These are phyloP conservation scores for Tylochromis polylepis DNA, from an alignment of 2,113 vertebrate species.

Conservation along the genomic window DNA sequence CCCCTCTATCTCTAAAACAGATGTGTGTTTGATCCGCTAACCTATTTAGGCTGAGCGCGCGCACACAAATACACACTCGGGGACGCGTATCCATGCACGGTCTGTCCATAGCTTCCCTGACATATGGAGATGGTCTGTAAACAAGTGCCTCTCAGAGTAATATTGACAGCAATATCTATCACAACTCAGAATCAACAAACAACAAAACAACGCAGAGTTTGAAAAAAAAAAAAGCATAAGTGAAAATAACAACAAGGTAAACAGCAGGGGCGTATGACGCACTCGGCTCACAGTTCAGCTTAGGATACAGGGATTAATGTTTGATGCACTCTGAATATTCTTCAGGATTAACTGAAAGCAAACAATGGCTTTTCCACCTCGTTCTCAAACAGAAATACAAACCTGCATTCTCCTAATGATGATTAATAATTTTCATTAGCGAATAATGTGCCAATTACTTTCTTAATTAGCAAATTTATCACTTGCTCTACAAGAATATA, in stretches of 20 bases:
- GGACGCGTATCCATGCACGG: neutral
- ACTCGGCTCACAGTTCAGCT: neutral
- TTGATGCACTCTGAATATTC: neutral
- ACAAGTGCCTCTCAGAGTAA: slow-evolving; percentile 1
- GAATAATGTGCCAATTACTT: neutral
- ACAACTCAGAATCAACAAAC: neutral
- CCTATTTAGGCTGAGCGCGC: slow-evolving; percentile 2
- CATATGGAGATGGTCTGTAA: slow-evolving; percentile 48
- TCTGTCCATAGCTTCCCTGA: slow-evolving; percentile 32
- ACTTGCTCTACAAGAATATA: neutral
- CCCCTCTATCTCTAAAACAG: slow-evolving; percentile 65
- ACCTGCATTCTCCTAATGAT: neutral
- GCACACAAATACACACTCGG: slow-evolving; percentile 1
- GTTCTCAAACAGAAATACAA: neutral
- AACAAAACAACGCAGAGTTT: neutral
- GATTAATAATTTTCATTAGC: neutral
- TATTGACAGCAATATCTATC: slow-evolving; percentile 37
- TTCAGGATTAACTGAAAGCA: neutral
- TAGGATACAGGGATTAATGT: neutral
- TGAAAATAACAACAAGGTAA: neutral
- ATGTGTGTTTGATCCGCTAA: slow-evolving; percentile 74
- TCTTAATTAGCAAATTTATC: neutral
- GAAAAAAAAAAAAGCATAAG: neutral
- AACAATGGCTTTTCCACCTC: neutral
- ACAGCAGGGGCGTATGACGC: neutral